Base-by-base conservation (phyloP, 2,888 invertebrate genomes). In the Eilema griseolum region DNA sequence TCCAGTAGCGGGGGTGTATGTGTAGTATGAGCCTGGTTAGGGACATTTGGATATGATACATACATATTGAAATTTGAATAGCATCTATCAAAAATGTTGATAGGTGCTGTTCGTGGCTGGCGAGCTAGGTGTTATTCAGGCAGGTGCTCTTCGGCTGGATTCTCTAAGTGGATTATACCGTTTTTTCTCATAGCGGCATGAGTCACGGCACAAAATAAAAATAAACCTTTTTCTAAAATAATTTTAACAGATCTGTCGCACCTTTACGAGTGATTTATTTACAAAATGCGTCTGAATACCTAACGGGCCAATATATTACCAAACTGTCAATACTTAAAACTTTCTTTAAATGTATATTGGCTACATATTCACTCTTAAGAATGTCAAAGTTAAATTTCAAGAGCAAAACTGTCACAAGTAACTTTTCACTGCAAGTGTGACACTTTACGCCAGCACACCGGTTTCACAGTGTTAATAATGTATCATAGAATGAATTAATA, bases 311-410 rank as follows among this genome's bases (percentile, higher is more conserved):
- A 69, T 69, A 60, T 20, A 52, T 69, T 64, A 60, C 60, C 28
- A 20, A 37, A 59, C 23, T 69, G 60, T 69, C 69, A 69, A 60
- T 64, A 64, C 28, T 69, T 64, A 23, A 7, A 24, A 64, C 26
- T 69, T 63, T 31, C 60, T 69, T 59, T 41, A 41, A 23, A 41
- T 20, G 60, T 64, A 60, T 20, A 59, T 64, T 69, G 59, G 46
- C 16, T 46, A n/a, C n/a, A 26, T 52, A 33, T 62, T 62, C 33
- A 33, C 37, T 23, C 28, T 11, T 23, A 66, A 66, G 2, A 31
- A 31, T 66, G 57, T 16, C 31, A 56, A 31, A 59, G 46, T 41
- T 26, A n/a, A 28, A n/a, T 63, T 63, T 46, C n/a, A 41, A 62
- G 14, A 8, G 16, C 16, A 12, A 23, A 24, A 24, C 62, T 41